Conservation (phyloP, 2,797 vertebrate genomes). For the Leptodactylus fallax region DNA sequence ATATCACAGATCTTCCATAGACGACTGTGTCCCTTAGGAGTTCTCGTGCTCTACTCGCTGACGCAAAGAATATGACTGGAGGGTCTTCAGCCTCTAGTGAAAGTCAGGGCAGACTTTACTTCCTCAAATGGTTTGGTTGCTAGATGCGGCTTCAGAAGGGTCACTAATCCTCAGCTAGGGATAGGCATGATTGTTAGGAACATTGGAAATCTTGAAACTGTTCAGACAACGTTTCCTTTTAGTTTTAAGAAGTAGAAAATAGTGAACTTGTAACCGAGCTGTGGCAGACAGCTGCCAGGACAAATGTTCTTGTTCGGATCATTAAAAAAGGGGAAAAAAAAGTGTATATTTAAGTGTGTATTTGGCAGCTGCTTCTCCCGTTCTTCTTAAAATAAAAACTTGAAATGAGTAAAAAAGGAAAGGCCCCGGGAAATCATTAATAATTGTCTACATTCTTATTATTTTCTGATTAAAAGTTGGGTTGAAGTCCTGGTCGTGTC, state of each 20-base stretch:
- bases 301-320: not conserved
- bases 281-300: not conserved
- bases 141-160: not conserved
- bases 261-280: not conserved
- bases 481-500: not conserved
- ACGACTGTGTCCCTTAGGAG: slow-evolving; percentile 18
- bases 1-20: slow-evolving; percentile 27
- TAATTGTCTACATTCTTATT: not conserved
- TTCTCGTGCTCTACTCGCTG: slow-evolving; percentile 18
- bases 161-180: not conserved
- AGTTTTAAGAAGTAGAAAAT: not conserved
- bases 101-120: not conserved
- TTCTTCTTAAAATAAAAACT: not conserved
- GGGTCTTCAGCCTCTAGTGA: slow-evolving; percentile 26
- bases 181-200: not conserved
- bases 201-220: not conserved
- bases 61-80: slow-evolving; percentile 17
- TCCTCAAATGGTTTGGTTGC: not conserved
- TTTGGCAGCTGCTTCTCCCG: not conserved
- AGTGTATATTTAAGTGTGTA: not conserved
- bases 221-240: not conserved
- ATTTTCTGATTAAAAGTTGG: not conserved
- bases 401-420: not conserved
- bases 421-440: not conserved
- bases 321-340: not conserved